These are phyloP conservation scores for Tenebrosternarchus preto DNA, from an alignment of 2,113 vertebrate genomes.

Conservation along the genomic window DNA sequence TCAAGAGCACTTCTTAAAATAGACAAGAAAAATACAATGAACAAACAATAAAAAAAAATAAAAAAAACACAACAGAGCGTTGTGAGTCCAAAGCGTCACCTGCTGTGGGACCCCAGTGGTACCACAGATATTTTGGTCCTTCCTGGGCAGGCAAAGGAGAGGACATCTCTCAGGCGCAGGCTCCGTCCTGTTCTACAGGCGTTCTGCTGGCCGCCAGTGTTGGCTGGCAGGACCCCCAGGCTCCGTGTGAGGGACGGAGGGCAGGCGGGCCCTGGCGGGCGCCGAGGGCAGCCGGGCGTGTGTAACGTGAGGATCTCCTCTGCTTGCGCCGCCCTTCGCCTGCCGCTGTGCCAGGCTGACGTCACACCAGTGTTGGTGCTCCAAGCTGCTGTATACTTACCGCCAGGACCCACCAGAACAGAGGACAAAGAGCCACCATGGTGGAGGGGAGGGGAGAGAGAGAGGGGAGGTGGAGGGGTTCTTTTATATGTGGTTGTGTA, in stretches of 20 bases:
- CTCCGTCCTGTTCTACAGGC: background rate
- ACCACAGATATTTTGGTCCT: background rate
- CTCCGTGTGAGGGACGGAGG: background rate
- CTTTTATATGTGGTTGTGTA: too few species aligned
- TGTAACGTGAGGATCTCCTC: slow-evolving; percentile 63
- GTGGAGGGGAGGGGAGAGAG: background rate
- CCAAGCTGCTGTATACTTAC: too few species aligned
- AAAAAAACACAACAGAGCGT: too few species aligned
- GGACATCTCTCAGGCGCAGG: background rate
- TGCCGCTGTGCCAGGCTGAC: slow-evolving; percentile 17
- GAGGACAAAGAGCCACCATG: background rate
- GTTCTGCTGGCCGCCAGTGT: background rate
- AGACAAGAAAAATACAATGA: too few species aligned
- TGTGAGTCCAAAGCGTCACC: too few species aligned
- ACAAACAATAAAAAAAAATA: too few species aligned
- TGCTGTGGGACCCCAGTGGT: too few species aligned
- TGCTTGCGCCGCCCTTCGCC: slow-evolving; percentile 64
- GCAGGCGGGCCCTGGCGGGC: too few species aligned
- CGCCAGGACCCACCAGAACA: background rate
- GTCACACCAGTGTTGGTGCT: background rate
- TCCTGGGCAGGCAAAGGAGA: background rate
- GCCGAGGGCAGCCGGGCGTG: slow-evolving; percentile 58
- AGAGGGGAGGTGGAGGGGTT: too few species aligned
- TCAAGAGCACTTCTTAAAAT: too few species aligned
- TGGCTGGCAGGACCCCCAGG: background rate